A percentile compares a stretch with the other conserved stretches of the same genome.
Conservation (phyloP, 2,113 vertebrate genomes). For the Mobula hypostoma region DNA sequence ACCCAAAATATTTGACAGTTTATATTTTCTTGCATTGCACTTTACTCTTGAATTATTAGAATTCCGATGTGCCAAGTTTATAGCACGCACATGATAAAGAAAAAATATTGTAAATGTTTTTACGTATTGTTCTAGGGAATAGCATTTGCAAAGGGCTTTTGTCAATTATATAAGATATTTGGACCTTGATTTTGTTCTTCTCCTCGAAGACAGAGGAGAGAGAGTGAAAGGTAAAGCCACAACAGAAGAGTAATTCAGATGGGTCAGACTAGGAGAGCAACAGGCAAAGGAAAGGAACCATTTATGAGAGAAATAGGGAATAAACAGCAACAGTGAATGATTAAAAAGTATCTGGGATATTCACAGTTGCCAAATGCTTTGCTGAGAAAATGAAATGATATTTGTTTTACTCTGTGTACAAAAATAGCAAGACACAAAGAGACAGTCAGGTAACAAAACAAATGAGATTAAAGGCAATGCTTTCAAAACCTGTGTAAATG, state of each 20-base stretch:
- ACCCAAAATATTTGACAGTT: neutral
- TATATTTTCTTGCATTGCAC: neutral
- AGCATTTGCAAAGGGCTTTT: neutral
- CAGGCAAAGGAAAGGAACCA: neutral
- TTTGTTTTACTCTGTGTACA: neutral
- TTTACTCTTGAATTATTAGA: neutral
- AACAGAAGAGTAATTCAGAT: neutral
- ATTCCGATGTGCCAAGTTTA: neutral
- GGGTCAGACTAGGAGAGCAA: too few species aligned
- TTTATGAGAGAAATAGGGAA: neutral
- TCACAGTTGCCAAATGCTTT: neutral
- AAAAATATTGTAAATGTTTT: neutral
- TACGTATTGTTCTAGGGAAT: neutral
- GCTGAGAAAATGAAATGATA: neutral
- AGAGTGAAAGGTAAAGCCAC: neutral
- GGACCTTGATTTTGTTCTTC: neutral
- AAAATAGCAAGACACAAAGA: neutral
- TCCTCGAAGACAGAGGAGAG: neutral
- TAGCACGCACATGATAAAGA: neutral
- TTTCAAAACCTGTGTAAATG: neutral
- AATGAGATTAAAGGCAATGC: slow-evolving; percentile 2
- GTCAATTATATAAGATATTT: neutral
- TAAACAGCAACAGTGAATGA: neutral
- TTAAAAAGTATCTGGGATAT: neutral
- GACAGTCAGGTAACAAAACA: neutral